These are phyloP conservation scores for Capitulum mitella DNA, from an alignment of 2,888 invertebrate genomes.

Conservation along the genomic window DNA sequence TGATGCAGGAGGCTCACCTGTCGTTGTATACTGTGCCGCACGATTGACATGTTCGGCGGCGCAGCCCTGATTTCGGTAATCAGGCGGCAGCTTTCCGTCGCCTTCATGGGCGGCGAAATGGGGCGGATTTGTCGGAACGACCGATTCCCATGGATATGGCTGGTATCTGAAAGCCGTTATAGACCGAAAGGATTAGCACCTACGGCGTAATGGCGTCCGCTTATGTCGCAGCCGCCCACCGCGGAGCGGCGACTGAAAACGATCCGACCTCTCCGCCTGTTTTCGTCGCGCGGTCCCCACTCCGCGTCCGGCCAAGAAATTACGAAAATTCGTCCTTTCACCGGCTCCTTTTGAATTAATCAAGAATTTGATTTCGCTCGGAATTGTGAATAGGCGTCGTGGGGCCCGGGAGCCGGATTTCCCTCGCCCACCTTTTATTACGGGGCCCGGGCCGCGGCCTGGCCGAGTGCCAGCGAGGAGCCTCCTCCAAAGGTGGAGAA, in stretches of 20 bases:
- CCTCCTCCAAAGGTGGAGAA: not conserved
- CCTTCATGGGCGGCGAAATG: not conserved
- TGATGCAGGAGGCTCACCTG: not conserved
- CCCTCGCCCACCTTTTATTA: conserved; percentile 2
- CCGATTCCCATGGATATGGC: conserved; percentile 11
- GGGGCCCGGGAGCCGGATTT: not conserved
- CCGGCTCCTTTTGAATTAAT: conserved; percentile 22
- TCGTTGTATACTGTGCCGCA: not conserved
- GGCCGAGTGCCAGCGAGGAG: not conserved
- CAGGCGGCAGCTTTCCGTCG: not conserved
- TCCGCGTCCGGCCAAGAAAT: conserved; percentile 17
- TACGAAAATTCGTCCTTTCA: conserved; percentile 21
- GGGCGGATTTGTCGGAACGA: not conserved
- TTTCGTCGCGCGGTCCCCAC: not conserved
- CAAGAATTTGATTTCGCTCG: conserved; percentile 1
- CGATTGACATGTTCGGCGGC: not conserved
- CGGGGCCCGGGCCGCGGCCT: not conserved
- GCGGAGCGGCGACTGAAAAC: not conserved
- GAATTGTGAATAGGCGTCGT: not conserved
- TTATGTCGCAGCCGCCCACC: not conserved
- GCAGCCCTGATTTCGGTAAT: not conserved
- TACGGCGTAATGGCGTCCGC: conserved; percentile 2
- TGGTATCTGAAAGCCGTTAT: conserved; percentile 13
- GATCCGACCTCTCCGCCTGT: not conserved
- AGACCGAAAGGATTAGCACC: conserved; percentile 2